Conservation (phyloP, 2,113 vertebrate genomes). For the Mesocricetus auratus region DNA sequence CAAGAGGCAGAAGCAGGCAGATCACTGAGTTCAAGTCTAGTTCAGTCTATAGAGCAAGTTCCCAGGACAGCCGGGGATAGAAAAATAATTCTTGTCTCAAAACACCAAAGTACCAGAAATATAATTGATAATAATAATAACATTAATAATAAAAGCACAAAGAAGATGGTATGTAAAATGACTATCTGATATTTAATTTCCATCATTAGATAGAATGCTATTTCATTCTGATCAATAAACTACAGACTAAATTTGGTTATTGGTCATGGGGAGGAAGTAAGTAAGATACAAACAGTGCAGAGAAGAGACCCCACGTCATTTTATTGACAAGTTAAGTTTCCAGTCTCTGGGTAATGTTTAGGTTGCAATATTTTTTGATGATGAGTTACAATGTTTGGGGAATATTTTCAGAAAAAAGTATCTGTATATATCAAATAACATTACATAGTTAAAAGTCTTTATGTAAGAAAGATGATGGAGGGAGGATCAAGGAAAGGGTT, state of each 20-base stretch:
- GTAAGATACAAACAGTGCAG: background rate
- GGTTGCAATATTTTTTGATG: background rate
- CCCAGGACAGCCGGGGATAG: background rate
- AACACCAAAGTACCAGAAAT: background rate
- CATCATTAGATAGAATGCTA: background rate
- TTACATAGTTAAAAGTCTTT: background rate
- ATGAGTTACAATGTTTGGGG: background rate
- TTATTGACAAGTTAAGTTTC: background rate
- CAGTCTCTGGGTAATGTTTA: background rate
- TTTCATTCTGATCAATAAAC: background rate
- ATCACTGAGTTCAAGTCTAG: background rate
- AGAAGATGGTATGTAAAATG: background rate
- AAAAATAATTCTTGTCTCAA: background rate
- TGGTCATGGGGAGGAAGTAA: background rate
- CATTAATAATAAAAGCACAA: background rate
- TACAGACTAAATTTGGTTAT: background rate
- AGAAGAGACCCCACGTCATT: background rate
- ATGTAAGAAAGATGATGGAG: background rate
- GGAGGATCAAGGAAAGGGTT: background rate
- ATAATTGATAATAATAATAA: no score
- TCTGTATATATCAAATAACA: background rate
- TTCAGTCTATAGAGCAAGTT: background rate
- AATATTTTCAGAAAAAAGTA: background rate
- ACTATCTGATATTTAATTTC: background rate
- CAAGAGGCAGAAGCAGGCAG: background rate